Conservation (phyloP, 2,888 invertebrate genomes). For the Epinotia demarniana region DNA sequence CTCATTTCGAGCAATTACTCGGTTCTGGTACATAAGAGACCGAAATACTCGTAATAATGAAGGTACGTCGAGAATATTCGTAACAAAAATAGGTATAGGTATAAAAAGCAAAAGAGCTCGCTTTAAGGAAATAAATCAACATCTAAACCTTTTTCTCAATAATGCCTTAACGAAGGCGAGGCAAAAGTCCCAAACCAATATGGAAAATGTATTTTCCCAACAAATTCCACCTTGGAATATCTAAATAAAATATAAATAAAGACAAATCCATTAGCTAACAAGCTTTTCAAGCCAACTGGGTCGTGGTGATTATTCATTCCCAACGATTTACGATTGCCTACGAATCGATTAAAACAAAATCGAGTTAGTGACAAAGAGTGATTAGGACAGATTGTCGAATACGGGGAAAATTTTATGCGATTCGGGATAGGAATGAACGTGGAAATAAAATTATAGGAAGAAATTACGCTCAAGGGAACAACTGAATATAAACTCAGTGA, state of each 20-base stretch:
- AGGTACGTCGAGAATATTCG: background rate
- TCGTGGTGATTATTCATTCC: constrained; percentile 46
- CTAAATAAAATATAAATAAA: constrained; percentile 38
- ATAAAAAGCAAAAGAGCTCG: background rate
- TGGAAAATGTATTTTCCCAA: constrained; percentile 9
- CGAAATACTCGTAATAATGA: background rate
- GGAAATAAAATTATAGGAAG: background rate
- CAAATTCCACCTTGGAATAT: constrained; percentile 11
- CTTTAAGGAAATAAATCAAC: background rate
- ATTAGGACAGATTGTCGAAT: constrained; percentile 26
- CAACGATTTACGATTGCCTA: constrained; percentile 46
- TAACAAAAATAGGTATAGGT: background rate
- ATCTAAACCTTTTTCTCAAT: background rate
- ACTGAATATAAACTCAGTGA: too few species aligned
- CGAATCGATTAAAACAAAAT: constrained; percentile 48
- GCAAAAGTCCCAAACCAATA: constrained; percentile 14
- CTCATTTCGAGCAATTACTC: background rate
- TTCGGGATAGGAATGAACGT: background rate
- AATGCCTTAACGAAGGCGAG: background rate
- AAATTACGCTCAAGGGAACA: too few species aligned
- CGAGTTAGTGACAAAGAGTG: constrained; percentile 40
- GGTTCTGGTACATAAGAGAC: background rate
- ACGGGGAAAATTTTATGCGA: background rate
- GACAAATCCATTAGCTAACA: constrained; percentile 42
- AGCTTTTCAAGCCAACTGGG: constrained; percentile 43